phyloP scores from a whole-genome alignment of 2,797 vertebrate genomes.

The Lemur catta region DNA sequence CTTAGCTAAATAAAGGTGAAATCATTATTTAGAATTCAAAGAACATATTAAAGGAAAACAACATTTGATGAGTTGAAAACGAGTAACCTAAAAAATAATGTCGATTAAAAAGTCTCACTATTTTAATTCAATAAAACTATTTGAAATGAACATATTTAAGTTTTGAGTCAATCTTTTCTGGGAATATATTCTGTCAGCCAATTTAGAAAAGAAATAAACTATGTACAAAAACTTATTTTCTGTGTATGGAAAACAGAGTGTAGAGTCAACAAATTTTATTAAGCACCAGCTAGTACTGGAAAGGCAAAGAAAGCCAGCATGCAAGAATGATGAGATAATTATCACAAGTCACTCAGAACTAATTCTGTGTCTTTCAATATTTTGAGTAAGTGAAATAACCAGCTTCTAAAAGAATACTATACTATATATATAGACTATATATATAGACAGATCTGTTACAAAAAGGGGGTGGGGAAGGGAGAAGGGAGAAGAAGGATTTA shows the following conservation, averaged over 20 bases:
- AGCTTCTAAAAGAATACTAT: background rate
- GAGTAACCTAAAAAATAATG: background rate
- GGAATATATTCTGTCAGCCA: background rate
- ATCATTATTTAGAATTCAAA: background rate
- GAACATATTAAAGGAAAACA: background rate
- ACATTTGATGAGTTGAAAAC: background rate
- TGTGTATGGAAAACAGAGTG: background rate
- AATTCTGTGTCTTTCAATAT: background rate
- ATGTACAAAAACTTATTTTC: background rate
- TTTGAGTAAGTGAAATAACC: background rate
- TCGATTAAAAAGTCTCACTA: background rate
- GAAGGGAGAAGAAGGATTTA: background rate
- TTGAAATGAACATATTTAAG: constrained; percentile 4
- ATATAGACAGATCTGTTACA: background rate
- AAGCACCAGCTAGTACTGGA: background rate
- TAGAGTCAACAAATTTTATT: background rate
- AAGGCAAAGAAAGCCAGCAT: background rate
- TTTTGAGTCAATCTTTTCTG: background rate
- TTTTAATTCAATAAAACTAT: background rate
- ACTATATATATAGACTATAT: background rate
- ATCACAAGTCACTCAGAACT: background rate
- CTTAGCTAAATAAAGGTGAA: constrained; percentile 1
- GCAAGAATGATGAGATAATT: background rate
- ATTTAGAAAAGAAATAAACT: background rate
- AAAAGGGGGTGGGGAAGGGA: background rate